phyloP scores from a whole-genome alignment of 1,140 invertebrate species.

The Drosophila truncata region DNA sequence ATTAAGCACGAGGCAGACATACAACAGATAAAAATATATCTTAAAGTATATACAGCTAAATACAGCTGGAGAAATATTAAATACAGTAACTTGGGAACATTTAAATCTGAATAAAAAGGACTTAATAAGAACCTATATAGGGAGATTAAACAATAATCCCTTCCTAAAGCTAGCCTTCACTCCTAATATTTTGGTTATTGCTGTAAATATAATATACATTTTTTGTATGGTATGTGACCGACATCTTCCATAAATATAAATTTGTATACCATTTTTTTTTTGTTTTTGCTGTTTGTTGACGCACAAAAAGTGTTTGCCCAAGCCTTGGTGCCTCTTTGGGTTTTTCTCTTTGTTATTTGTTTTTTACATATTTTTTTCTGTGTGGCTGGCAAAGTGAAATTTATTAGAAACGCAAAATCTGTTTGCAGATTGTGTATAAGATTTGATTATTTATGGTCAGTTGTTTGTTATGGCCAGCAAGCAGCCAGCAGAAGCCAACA shows the following conservation, averaged over 20 bases:
- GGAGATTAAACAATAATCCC: neutral
- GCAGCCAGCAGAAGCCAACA: constrained; percentile 36
- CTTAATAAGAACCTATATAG: too few relatives aligned
- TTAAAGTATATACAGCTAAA: neutral
- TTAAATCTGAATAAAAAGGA: neutral
- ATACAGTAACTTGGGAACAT: neutral
- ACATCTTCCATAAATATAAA: constrained; percentile 60
- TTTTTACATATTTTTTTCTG: constrained; percentile 28
- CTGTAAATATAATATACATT: constrained; percentile 14
- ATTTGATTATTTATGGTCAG: constrained; percentile 82
- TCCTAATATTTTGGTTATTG: neutral
- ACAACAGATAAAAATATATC: constrained; percentile 6
- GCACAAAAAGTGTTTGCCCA: constrained; percentile 60
- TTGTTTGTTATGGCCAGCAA: constrained; percentile 56
- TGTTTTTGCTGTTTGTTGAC: constrained; percentile 49
- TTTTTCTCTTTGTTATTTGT: constrained; percentile 16
- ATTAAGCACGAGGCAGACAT: constrained; percentile 15
- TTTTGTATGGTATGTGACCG: constrained; percentile 8
- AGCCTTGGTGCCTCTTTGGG: constrained; percentile 17
- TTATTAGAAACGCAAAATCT: constrained; percentile 83
- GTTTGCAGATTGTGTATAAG: constrained; percentile 80
- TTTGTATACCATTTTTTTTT: constrained; percentile 47
- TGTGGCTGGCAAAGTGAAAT: constrained; percentile 75
- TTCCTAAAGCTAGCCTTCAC: neutral
- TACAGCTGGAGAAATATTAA: neutral